Conservation (phyloP, 2,888 invertebrate species). For the Parnassius smintheus region DNA sequence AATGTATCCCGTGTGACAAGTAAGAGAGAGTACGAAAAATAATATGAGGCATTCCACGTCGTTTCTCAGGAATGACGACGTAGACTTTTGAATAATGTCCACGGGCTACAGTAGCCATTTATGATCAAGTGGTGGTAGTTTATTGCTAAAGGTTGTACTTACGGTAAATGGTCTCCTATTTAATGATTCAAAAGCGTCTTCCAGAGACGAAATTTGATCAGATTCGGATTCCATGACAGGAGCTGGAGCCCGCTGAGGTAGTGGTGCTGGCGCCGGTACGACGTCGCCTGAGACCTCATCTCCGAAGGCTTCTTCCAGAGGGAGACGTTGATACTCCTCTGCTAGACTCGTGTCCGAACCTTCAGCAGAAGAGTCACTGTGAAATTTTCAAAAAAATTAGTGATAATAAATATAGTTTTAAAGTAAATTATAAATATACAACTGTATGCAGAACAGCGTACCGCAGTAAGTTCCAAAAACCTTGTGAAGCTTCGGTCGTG, state of each 20-base stretch:
- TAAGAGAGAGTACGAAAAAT: too few relatives aligned
- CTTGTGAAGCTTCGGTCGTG: too few relatives aligned
- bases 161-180: conserved; percentile 74
- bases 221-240: conserved; percentile 59
- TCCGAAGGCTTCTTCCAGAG: conserved; percentile 68
- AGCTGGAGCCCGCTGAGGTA: conserved; percentile 61
- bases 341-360: conserved; percentile 52
- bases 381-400: conserved; percentile 10
- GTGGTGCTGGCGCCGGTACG: conserved; percentile 68
- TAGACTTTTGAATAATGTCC: too few relatives aligned
- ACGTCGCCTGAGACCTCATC: conserved; percentile 69
- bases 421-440: too few relatives aligned
- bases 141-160: conserved; percentile 32
- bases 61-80: too few relatives aligned
- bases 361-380: conserved; percentile 67
- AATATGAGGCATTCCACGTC: too few relatives aligned
- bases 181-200: conserved; percentile 70
- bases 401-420: too few relatives aligned
- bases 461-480: too few relatives aligned
- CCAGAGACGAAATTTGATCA: conserved; percentile 65
- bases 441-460: too few relatives aligned
- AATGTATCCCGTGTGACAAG: too few relatives aligned
- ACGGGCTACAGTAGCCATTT: too few relatives aligned
- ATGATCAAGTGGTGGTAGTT: too few relatives aligned
- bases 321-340: conserved; percentile 60